A percentile compares a stretch with the other conserved stretches of the same genome.
Conservation (phyloP, 1,140 invertebrate species). For the Heliconius nattereri region DNA sequence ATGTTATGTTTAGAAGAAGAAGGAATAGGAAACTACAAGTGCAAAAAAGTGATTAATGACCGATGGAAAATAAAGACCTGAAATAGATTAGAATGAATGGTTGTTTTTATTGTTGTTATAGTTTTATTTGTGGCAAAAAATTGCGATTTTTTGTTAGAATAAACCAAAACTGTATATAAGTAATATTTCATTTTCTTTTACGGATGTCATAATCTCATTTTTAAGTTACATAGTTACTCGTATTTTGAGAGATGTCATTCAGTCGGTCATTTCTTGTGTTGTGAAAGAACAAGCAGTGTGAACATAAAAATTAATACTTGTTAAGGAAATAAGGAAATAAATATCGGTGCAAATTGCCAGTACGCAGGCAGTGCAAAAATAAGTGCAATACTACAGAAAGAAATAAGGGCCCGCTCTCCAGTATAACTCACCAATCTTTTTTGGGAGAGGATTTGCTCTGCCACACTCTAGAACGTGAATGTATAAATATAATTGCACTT, state of each 20-base stretch:
- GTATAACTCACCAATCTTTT: slow-evolving; percentile 73
- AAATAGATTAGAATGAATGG: background rate
- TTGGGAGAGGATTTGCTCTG: slow-evolving; percentile 75
- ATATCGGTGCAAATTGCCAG: background rate
- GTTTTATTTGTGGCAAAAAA: too few relatives aligned
- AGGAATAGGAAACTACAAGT: background rate
- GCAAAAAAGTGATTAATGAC: background rate
- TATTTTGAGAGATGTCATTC: background rate
- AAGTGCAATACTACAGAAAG: too few relatives aligned
- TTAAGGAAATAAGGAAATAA: background rate
- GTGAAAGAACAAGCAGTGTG: background rate
- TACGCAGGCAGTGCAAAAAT: background rate
- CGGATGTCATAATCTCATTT: background rate
- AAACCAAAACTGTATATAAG: too few relatives aligned
- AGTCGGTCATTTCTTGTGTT: background rate
- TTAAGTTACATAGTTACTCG: background rate
- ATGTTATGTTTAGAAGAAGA: background rate
- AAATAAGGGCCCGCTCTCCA: slow-evolving; percentile 10
- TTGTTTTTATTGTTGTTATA: too few relatives aligned
- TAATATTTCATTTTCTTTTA: background rate
- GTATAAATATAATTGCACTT: slow-evolving; percentile 28
- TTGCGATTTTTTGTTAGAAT: too few relatives aligned
- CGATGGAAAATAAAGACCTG: background rate
- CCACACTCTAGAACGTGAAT: slow-evolving; percentile 76
- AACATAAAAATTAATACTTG: background rate